phyloP scores from a whole-genome alignment of 2,113 vertebrate genomes.

The Eubucco bourcierii region DNA sequence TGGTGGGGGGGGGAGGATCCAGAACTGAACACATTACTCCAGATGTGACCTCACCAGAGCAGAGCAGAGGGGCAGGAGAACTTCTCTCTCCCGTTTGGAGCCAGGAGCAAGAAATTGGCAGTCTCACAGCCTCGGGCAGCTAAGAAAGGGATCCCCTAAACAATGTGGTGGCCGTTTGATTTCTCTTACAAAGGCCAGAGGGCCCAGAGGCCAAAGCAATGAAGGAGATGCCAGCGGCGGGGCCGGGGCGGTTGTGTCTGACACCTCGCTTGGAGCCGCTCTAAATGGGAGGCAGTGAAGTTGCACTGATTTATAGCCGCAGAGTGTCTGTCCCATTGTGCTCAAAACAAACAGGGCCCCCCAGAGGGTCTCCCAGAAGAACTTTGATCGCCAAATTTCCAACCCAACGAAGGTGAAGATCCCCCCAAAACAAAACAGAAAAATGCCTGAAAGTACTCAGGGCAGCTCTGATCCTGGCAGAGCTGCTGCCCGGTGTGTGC shows the following conservation, averaged over 20 bases:
- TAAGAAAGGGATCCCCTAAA: neutral
- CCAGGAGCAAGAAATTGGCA: neutral
- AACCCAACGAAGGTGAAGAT: neutral
- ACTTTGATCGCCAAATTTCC: conserved; percentile 4
- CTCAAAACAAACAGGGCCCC: conserved; percentile 41
- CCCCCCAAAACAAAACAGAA: neutral
- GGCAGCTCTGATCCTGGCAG: neutral
- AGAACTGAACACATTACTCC: no score
- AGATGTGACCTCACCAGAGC: no score
- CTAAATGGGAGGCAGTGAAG: conserved; percentile 3
- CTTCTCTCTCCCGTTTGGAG: neutral
- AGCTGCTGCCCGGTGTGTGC: neutral
- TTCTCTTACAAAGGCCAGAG: neutral
- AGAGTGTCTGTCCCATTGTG: conserved; percentile 13
- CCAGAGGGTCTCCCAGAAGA: neutral
- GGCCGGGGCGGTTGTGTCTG: neutral
- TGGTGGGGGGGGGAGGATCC: no score
- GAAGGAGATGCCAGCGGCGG: neutral
- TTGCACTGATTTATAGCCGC: conserved; percentile 44
- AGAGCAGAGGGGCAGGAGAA: no score
- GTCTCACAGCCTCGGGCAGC: neutral
- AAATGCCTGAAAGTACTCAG: neutral
- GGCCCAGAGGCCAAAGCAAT: conserved; percentile 47
- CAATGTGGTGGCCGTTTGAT: neutral
- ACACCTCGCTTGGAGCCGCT: neutral